phyloP scores from a whole-genome alignment of 2,888 invertebrate genomes.

The Heliconius ismenius region DNA sequence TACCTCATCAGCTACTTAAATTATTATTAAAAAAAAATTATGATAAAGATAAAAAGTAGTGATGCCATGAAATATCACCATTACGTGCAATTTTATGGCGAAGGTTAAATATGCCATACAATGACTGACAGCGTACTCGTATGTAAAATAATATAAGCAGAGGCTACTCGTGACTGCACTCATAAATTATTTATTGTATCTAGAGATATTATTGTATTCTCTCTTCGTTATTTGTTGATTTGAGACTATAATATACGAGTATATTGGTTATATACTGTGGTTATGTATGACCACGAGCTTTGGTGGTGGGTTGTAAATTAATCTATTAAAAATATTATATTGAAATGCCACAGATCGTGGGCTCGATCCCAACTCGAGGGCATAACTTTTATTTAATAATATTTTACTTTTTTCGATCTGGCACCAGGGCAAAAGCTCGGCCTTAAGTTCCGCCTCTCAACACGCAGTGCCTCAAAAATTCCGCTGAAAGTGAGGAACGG shows the following conservation, averaged over 20 bases:
- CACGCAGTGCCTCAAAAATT: too few relatives aligned
- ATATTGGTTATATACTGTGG: neutral
- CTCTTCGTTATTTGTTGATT: neutral
- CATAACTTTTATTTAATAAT: too few relatives aligned
- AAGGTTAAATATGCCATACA: slow-evolving; percentile 18
- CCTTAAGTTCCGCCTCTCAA: too few relatives aligned
- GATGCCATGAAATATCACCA: neutral
- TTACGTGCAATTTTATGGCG: slow-evolving; percentile 22
- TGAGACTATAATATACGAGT: neutral
- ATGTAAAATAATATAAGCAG: slow-evolving; percentile 8
- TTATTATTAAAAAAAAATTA: neutral
- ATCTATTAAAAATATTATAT: too few relatives aligned
- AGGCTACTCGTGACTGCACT: slow-evolving; percentile 7
- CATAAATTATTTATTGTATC: slow-evolving; percentile 4
- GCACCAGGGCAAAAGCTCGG: too few relatives aligned
- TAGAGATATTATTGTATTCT: slow-evolving; percentile 14
- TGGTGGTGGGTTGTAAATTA: neutral
- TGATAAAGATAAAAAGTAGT: slow-evolving; percentile 16
- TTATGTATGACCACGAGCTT: neutral
- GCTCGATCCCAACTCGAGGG: too few relatives aligned
- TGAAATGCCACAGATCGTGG: too few relatives aligned
- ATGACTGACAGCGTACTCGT: slow-evolving; percentile 1
- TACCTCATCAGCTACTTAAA: neutral
- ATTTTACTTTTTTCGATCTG: too few relatives aligned
- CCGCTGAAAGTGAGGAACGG: too few relatives aligned